Base-by-base conservation (phyloP, 2,113 vertebrate species). In the Gymnarchus niloticus region DNA sequence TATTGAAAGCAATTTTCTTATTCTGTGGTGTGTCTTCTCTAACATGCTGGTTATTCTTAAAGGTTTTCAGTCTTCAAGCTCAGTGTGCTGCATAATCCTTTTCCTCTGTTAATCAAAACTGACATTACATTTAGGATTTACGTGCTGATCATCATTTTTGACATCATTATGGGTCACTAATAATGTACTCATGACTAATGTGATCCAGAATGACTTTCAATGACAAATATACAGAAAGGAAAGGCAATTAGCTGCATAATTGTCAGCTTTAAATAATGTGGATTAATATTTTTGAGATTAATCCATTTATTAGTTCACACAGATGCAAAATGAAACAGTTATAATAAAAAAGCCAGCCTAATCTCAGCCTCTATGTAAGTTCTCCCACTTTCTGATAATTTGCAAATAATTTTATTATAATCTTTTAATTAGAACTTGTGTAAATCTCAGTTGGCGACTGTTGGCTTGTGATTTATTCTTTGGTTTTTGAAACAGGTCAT, bases 1-100 rank as follows among this genome's bases (percentile, higher is more conserved):
- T 41, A 54, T 83, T 87, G 14, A 87, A 81, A 82, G 78, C 86
- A 81, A 8, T 80, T 80, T 49, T 49, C 76, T 41, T 48, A 7
- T 2, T 0, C 28, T 69, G 6, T 33, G 1, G 33, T 41, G 33
- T 69, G 17, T 37, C 28, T 14, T 69, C 65, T 17, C 33, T 7
- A 73, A 73, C 33, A 14, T 14, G 7, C 65, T 73, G 33, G 33
- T 17, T n/a, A n/a, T n/a, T 37, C 65, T 41, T 19, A 33, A 14
- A 37, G 65, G 65, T 5, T 6, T 19, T 73, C 6, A 69, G 61
- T 37, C 12, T 41, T 19, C 19, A 33, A 41, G 28, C 65, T 73
- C 41, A 41, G 65, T 6, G 33, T 14, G 19, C 65, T 37, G 41
- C 33, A 41, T 73, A 73, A 73, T 73, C 65, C 33, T 73, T 33